Conservation (phyloP, 1,140 invertebrate species). For the Bombus ignitus region DNA sequence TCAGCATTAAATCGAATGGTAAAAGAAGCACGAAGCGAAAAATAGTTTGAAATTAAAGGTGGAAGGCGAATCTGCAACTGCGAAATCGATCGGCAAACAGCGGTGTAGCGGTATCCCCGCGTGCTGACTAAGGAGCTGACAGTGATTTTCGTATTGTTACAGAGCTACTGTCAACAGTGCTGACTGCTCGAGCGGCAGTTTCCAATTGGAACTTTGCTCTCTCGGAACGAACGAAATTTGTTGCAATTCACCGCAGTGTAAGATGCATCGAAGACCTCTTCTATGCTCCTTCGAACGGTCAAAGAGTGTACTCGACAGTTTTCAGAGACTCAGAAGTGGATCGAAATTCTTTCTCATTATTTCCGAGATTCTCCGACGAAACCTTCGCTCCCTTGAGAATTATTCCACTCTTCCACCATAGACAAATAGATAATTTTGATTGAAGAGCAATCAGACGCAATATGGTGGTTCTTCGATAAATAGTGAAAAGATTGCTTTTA, state of each 20-base stretch:
- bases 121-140: conserved; percentile 36
- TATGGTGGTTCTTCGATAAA: not conserved
- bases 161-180: conserved; percentile 44
- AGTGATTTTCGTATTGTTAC: conserved; percentile 45
- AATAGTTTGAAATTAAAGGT: not conserved
- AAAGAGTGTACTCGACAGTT: conserved; percentile 10
- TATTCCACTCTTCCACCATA: too few species aligned
- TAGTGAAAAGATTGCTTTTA: not conserved
- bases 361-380: not conserved
- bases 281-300: not conserved
- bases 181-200: conserved; percentile 38
- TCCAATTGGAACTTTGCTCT: conserved; percentile 2
- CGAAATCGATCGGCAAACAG: not conserved
- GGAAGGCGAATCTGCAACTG: not conserved
- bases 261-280: conserved; percentile 29
- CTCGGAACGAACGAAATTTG: conserved; percentile 44
- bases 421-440: not conserved
- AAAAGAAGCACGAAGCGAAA: too few species aligned
- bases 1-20: not conserved
- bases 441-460: too few species aligned
- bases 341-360: conserved; percentile 43
- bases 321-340: not conserved
- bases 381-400: too few species aligned
- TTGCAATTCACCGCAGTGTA: conserved; percentile 33
- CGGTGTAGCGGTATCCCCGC: not conserved